These are phyloP conservation scores for Leuciscus waleckii DNA, from an alignment of 2,797 vertebrate species.

Conservation along the genomic window DNA sequence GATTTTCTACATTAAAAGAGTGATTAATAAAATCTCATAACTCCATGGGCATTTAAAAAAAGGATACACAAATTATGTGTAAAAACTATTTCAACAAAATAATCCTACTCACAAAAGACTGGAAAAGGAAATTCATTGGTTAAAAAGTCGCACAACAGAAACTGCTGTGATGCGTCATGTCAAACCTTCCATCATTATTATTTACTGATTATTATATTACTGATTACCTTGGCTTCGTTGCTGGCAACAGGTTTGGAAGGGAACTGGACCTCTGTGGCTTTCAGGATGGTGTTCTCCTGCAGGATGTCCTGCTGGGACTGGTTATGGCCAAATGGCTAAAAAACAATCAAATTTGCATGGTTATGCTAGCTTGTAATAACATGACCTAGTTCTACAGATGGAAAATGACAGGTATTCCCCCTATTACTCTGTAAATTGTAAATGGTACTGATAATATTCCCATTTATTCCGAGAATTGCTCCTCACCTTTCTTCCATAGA, in stretches of 20 bases:
- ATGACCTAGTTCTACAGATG: background rate
- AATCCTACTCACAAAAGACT: background rate
- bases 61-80: background rate
- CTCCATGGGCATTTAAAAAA: background rate
- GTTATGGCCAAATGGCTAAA: slow-evolving; percentile 98
- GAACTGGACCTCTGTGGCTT: slow-evolving; percentile 98
- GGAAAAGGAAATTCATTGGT: background rate
- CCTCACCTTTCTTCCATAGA: slow-evolving; percentile 97
- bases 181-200: background rate
- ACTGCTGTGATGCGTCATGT: background rate
- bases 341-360: slow-evolving; percentile 25
- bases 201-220: background rate
- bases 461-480: background rate
- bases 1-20: background rate
- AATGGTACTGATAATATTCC: background rate
- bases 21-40: background rate
- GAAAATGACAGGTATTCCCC: background rate
- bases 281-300: slow-evolving; percentile 99
- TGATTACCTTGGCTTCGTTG: slow-evolving; percentile 96
- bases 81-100: background rate
- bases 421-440: background rate
- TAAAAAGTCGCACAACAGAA: background rate
- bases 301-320: slow-evolving; percentile 99
- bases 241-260: slow-evolving; percentile 97
- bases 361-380: background rate